phyloP scores from a whole-genome alignment of 1,140 invertebrate species.

The Chymomyza costata region DNA sequence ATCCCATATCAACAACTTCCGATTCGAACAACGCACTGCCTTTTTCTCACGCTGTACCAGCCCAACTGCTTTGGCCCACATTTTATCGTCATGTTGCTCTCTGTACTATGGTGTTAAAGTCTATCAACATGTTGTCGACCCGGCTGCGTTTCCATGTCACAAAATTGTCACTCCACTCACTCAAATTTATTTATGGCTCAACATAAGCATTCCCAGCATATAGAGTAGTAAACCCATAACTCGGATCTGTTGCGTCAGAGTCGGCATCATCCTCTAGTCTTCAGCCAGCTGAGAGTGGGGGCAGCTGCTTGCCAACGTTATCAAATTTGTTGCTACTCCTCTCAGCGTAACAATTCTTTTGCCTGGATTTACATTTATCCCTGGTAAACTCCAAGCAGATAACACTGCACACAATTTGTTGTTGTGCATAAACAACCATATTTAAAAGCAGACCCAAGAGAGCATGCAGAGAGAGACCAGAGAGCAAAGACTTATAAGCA shows the following conservation, averaged over 20 bases:
- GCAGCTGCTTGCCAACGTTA: slow-evolving; percentile 52
- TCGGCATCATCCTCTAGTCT: slow-evolving; percentile 24
- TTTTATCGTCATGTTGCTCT: neutral
- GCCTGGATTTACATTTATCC: neutral
- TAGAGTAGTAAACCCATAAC: neutral
- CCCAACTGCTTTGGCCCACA: neutral
- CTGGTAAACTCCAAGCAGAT: too few species aligned
- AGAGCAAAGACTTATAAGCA: slow-evolving; percentile 60
- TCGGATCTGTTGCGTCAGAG: neutral
- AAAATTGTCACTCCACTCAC: slow-evolving; percentile 29
- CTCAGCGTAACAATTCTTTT: too few species aligned
- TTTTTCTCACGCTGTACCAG: neutral
- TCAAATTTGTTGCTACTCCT: slow-evolving; percentile 26
- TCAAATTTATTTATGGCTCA: slow-evolving; percentile 71
- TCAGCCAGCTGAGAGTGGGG: slow-evolving; percentile 43
- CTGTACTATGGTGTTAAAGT: slow-evolving; percentile 53
- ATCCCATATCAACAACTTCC: too few species aligned
- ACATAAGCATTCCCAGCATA: slow-evolving; percentile 14
- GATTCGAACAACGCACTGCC: slow-evolving; percentile 13
- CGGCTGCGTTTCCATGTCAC: slow-evolving; percentile 40
- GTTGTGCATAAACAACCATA: slow-evolving; percentile 62
- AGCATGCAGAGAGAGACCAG: too few species aligned
- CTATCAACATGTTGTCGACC: slow-evolving; percentile 70
- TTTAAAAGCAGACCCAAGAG: too few species aligned
- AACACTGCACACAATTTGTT: too few species aligned